phyloP scores from a whole-genome alignment of 2,797 vertebrate species.

The Scleropages formosus region DNA sequence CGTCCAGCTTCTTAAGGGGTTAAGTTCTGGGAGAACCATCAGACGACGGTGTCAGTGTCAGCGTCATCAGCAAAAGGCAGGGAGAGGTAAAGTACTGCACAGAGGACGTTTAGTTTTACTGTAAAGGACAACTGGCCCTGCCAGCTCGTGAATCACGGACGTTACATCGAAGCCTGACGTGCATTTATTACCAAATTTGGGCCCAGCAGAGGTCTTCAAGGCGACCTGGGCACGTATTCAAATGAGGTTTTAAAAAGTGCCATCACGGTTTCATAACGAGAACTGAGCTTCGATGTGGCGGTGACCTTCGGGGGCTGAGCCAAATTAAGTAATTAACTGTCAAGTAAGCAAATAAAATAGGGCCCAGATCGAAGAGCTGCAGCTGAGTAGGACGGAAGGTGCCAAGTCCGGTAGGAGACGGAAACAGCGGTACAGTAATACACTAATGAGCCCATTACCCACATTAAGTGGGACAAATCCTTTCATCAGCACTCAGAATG shows the following conservation, averaged over 20 bases:
- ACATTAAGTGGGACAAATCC: conserved; percentile 39
- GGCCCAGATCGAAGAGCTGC: conserved; percentile 36
- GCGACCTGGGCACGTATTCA: conserved; percentile 37
- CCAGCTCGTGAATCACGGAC: neutral
- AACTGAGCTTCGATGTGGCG: conserved; percentile 44
- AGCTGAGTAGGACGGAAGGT: conserved; percentile 34
- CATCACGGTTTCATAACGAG: conserved; percentile 48
- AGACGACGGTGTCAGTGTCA: too few species aligned
- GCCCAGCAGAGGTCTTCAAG: conserved; percentile 43
- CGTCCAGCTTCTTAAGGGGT: too few species aligned
- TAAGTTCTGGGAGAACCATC: too few species aligned
- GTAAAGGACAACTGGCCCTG: neutral
- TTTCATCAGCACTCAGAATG: neutral
- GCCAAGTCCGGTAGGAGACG: conserved; percentile 32
- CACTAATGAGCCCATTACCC: conserved; percentile 46
- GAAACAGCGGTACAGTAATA: conserved; percentile 45
- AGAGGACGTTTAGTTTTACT: neutral
- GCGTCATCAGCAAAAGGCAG: too few species aligned
- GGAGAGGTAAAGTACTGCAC: neutral
- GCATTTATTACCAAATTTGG: neutral
- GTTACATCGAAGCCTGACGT: neutral
- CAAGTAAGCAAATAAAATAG: conserved; percentile 48
- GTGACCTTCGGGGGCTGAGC: conserved; percentile 49
- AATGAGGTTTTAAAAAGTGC: conserved; percentile 49
- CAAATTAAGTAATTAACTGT: conserved; percentile 57